phyloP scores from a whole-genome alignment of 2,888 invertebrate genomes.

The Cylindroiulus punctatus region DNA sequence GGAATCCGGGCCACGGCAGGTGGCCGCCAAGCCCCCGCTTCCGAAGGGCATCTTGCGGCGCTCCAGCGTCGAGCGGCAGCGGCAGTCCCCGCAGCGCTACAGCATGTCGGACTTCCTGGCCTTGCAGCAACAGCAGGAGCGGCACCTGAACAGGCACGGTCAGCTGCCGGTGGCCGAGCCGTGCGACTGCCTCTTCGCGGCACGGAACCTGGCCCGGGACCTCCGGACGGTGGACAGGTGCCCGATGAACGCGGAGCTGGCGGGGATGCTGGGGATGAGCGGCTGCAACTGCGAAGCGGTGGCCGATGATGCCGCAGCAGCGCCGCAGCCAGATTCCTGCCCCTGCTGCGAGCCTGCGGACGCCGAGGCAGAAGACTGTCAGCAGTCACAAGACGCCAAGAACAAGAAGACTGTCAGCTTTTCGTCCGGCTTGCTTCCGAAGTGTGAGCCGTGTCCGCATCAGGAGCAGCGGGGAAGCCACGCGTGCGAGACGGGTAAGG shows the following conservation, averaged over 20 bases:
- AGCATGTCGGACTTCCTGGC: slow-evolving; percentile 78
- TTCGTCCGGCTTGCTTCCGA: slow-evolving; percentile 73
- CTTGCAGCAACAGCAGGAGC: slow-evolving; percentile 67
- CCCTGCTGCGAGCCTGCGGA: neutral
- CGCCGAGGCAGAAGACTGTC: slow-evolving; percentile 73
- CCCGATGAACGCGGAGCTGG: neutral
- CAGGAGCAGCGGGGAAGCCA: neutral
- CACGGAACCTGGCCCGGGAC: neutral
- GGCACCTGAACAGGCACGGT: neutral
- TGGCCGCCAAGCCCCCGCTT: slow-evolving; percentile 73
- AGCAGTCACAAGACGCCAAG: slow-evolving; percentile 64
- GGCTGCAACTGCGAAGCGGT: neutral
- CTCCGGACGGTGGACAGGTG: neutral
- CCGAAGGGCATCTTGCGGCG: slow-evolving; percentile 79
- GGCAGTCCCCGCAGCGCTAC: slow-evolving; percentile 69
- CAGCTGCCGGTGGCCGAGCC: neutral
- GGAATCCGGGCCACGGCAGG: slow-evolving; percentile 65
- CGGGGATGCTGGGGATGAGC: neutral
- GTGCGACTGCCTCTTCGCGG: slow-evolving; percentile 2
- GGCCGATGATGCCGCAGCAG: neutral
- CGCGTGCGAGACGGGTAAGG: neutral
- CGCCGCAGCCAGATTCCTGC: neutral
- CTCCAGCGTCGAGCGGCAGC: slow-evolving; percentile 56
- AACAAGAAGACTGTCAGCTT: slow-evolving; percentile 82
- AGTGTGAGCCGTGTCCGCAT: slow-evolving; percentile 66